Evolutionary conservation across 2,113 vertebrate species (phyloP), one percentile per base, ranked within the genome.

Genomic region (Dunckerocampus dactyliophorus): DNA sequence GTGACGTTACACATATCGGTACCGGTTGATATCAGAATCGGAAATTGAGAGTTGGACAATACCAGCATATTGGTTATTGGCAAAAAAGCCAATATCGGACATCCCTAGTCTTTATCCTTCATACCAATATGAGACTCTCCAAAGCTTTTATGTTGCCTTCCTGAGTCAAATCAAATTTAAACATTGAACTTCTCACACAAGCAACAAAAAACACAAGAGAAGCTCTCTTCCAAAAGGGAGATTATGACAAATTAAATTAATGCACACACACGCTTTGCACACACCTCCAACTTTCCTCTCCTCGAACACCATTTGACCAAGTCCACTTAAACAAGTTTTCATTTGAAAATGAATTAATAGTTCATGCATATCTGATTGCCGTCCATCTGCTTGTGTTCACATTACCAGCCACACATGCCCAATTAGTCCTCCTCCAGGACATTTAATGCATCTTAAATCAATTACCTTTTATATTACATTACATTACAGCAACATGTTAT

Each of bases 301-400:
- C 17, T 48, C 12, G 48, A 63, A 65, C 49, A 74, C 15, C 16
- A 46, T 53, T 58, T 72, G 63, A 63, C 39, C 60, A 53, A 46
- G 55, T 70, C 39, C 57, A 61, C 69, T 72, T 62, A 73, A 62
- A 49, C 20, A 39, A 54, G 67, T 63, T 48, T 15, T 59, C 61
- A 28, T 51, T 76, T 69, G 9, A 55, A 77, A 69, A 20, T 67
- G 63, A 77, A 81, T 81, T 78, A 83, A 79, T 75, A 75, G 56
- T 63, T 82, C 62, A 82, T 80, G 77, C 70, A 77, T 74, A 76
- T 81, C 72, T 77, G 70, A 82, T 78, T 70, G 71, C 67, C 76
- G 59, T 77, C 65, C 76, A 67, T 76, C 62, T 71, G 63, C 63
- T 50, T 69, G 54, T 21, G 3, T 77, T 68, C 21, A 74, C 48